These are phyloP conservation scores for Parascotia fuliginaria DNA, from an alignment of 2,888 invertebrate genomes.

Conservation along the genomic window DNA sequence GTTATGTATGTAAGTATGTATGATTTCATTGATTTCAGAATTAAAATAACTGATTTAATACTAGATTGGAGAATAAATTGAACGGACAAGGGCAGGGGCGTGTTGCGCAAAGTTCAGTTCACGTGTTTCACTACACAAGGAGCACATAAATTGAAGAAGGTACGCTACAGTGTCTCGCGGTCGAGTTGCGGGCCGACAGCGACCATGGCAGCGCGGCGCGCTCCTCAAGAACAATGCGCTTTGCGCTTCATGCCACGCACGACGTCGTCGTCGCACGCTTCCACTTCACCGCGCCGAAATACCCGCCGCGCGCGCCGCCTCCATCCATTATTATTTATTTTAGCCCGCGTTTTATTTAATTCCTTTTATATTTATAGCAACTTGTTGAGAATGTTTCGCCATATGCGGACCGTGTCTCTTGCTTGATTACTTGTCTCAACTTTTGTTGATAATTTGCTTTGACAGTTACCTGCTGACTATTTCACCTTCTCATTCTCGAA, in stretches of 20 bases:
- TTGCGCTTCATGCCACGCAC: conserved; percentile 23
- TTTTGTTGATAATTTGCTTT: not conserved
- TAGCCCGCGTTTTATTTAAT: conserved; percentile 44
- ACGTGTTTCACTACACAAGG: conserved; percentile 7
- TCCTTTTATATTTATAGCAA: conserved; percentile 42
- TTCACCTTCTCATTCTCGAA: no score
- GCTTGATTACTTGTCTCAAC: not conserved
- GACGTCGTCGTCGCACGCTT: conserved; percentile 18
- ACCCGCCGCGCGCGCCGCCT: conserved; percentile 34
- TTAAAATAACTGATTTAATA: no score
- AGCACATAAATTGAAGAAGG: conserved; percentile 12
- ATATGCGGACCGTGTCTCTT: conserved; percentile 8
- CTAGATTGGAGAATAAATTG: no score
- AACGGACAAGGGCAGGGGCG: not conserved
- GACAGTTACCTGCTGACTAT: not conserved
- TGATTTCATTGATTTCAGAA: no score
- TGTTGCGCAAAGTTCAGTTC: conserved; percentile 9
- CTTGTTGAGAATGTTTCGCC: conserved; percentile 37
- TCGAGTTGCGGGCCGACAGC: not conserved
- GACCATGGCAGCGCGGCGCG: not conserved
- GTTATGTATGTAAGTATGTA: no score
- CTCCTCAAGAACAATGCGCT: conserved; percentile 52
- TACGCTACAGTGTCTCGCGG: conserved; percentile 1
- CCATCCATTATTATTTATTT: conserved; percentile 42
- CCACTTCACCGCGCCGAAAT: no score